phyloP scores from a whole-genome alignment of 2,113 vertebrate genomes.

The Loxodonta africana region DNA sequence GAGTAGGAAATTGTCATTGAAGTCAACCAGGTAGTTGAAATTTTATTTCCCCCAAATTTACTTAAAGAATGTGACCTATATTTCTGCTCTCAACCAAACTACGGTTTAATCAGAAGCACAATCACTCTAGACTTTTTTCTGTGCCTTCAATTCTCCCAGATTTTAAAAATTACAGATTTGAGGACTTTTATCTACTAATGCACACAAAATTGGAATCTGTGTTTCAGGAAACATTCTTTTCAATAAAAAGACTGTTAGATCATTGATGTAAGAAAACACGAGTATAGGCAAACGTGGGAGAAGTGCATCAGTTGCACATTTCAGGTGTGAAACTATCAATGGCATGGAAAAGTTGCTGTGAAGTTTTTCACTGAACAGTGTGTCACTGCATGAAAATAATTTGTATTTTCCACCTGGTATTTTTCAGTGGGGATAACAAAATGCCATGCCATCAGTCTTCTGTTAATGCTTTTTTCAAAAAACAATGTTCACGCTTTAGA shows the following conservation, averaged over 20 bases:
- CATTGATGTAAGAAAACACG: neutral
- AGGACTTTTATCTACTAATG: constrained; percentile 38
- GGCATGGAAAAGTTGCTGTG: neutral
- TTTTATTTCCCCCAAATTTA: constrained; percentile 30
- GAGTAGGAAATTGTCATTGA: constrained; percentile 5
- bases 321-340: constrained; percentile 21
- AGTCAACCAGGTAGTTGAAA: neutral
- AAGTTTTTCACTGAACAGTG: neutral
- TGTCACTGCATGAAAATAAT: neutral
- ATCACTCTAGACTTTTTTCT: neutral
- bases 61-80: neutral
- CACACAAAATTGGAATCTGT: neutral
- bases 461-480: neutral
- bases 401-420: neutral
- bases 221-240: neutral
- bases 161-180: constrained; percentile 10
- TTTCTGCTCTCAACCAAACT: constrained; percentile 35
- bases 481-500: constrained; percentile 52
- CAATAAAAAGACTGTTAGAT: neutral
- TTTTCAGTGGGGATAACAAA: neutral
- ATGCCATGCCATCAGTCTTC: neutral
- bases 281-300: neutral
- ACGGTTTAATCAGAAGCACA: neutral
- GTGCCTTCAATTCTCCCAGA: neutral
- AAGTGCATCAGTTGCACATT: neutral